Percentiles rank a stretch among this genome's conserved stretches.
Conservation (phyloP, 2,888 invertebrate species). For the Cordilura impudica region DNA sequence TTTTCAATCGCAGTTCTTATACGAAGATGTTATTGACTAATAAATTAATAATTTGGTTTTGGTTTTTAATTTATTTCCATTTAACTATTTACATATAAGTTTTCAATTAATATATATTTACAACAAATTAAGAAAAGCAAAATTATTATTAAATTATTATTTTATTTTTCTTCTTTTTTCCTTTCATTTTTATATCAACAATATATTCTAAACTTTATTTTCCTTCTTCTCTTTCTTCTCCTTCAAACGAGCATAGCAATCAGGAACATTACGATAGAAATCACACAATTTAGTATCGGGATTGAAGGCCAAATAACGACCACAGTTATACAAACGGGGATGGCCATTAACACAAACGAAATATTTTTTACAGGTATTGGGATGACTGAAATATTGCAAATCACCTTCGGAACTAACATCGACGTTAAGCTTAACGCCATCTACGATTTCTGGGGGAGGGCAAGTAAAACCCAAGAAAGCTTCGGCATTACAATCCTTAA, state of each 20-base stretch:
- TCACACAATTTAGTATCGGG: conserved; percentile 86
- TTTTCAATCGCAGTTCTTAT: too few relatives aligned
- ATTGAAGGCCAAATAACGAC: conserved; percentile 88
- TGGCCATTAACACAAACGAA: conserved; percentile 87
- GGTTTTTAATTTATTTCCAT: not conserved
- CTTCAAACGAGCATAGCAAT: conserved; percentile 74
- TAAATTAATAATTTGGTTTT: too few relatives aligned
- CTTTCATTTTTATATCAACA: not conserved
- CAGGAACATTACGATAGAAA: conserved; percentile 74
- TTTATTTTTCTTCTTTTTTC: too few relatives aligned
- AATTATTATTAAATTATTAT: not conserved
- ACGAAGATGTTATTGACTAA: too few relatives aligned
- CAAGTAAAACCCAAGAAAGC: conserved; percentile 88
- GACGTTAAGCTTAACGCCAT: conserved; percentile 70
- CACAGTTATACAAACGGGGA: conserved; percentile 88
- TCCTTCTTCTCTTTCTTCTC: conserved; percentile 60
- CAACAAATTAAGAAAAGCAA: not conserved
- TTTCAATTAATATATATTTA: conserved; percentile 2
- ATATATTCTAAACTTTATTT: not conserved
- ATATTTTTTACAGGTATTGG: conserved; percentile 88
- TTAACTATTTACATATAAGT: too few relatives aligned
- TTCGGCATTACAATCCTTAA: conserved; percentile 88
- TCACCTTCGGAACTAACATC: conserved; percentile 73
- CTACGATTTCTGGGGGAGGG: conserved; percentile 75
- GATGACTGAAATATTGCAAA: conserved; percentile 78